Percentiles rank a stretch among this genome's conserved stretches.
phyloP scores from a whole-genome alignment of 2,888 invertebrate species.

The Zaprionus lineosus region DNA sequence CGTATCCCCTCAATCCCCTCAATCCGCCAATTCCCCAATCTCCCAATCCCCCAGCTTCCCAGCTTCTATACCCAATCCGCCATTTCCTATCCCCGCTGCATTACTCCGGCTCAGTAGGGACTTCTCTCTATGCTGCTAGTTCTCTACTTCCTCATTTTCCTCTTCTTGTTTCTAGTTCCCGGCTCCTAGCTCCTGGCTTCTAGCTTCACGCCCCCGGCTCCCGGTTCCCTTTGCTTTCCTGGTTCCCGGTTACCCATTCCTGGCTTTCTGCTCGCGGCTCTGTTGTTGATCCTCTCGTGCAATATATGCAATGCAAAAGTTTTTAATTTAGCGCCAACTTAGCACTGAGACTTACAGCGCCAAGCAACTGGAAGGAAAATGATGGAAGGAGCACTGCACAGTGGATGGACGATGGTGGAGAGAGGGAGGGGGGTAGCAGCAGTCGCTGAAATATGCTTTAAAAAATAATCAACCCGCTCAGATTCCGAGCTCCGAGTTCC shows the following conservation, averaged over 20 bases:
- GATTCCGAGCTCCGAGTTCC: no score
- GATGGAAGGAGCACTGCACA: conserved; percentile 11
- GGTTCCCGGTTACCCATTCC: not conserved
- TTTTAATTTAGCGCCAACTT: conserved; percentile 79
- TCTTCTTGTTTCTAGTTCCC: conserved; percentile 15
- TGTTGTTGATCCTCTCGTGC: conserved; percentile 54
- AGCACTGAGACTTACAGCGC: conserved; percentile 68
- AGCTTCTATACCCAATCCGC: not conserved
- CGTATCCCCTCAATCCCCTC: not conserved
- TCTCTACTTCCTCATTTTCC: no score
- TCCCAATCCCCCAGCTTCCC: no score
- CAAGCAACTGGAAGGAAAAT: conserved; percentile 72
- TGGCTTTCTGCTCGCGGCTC: conserved; percentile 4
- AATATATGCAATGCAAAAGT: conserved; percentile 77
- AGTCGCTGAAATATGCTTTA: conserved; percentile 70
- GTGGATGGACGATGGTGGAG: no score
- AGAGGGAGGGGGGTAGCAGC: not conserved
- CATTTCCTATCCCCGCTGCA: conserved; percentile 35
- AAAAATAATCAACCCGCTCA: conserved; percentile 71
- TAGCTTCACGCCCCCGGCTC: not conserved
- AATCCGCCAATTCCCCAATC: no score
- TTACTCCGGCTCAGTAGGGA: conserved; percentile 44
- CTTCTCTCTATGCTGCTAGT: no score
- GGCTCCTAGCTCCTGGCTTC: not conserved
- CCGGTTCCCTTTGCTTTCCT: conserved; percentile 22